Base-by-base conservation (phyloP, 2,113 vertebrate species). In the Cinclus mexicanus region DNA sequence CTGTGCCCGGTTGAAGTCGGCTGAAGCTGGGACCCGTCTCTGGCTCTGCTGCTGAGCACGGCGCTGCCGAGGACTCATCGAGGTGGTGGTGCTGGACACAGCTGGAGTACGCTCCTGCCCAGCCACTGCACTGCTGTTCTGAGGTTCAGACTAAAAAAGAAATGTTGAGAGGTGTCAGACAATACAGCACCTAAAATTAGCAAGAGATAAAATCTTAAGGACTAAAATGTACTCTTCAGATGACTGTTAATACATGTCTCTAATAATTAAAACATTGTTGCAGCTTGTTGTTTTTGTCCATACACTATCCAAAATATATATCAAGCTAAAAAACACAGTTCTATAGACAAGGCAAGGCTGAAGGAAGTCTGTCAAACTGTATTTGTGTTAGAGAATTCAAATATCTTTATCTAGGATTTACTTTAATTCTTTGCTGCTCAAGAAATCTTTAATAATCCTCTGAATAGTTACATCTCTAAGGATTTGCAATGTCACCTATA, bases 21-120 rank as follows among this genome's bases (percentile, higher is more conserved):
- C 87, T 4, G 98, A 99, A 19, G 96, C 8, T 0, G 98, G 98
- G 2, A 97, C 93, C 77, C 98, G 98, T 21, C 98, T 97, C 33
- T 98, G 97, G 65, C 97, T 97, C 97, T 98, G 97, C 92, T 98
- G 98, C 95, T 99, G 99, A 28, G 98, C 97, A 3, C 98, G 98
- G 37, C 99, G 98, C 94, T 99, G 99, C 44, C 99, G 98, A 12
- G 99, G 99, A 61, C 99, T 99, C 94, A 99, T 28, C 1, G 98
- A 98, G 0, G 69, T 98, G 71, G n/a, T 95, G 46, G 1, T 64
- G 63, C 42, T 22, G 59, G 98, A 72, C 49, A 63, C 72, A 3
- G 97, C 67, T 0, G 97, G 94, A 53, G 95, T 1, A 2, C 39
- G 84, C n/a, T 98, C 98, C 46, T 60, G 96, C 42, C 49, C 81